Evolutionary conservation across 2,797 vertebrate genomes (phyloP).

Genomic region (Botia kubotai): DNA sequence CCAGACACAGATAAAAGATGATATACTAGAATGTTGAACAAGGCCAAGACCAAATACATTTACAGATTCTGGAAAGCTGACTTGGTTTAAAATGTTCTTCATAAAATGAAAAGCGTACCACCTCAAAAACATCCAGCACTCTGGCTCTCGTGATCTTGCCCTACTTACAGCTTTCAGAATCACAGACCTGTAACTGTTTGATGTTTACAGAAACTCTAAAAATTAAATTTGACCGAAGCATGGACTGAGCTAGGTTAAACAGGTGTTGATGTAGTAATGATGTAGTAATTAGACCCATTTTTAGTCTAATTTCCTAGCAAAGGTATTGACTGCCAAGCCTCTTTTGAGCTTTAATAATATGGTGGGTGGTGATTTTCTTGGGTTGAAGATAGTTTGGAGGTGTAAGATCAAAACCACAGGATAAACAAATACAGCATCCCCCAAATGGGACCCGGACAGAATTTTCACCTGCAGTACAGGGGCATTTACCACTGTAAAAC

Average conservation of each 20-base stretch:
- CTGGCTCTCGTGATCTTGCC: background rate
- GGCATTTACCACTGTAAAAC: conserved; percentile 11
- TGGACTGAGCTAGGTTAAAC: background rate
- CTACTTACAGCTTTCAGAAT: conserved; percentile 20
- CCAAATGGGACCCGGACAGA: background rate
- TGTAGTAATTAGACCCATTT: conserved; percentile 10
- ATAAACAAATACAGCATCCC: background rate
- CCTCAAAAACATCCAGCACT: background rate
- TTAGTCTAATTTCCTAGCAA: background rate
- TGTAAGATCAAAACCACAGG: conserved; percentile 3
- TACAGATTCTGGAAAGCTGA: background rate
- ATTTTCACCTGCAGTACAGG: conserved; percentile 1
- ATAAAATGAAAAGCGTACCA: background rate
- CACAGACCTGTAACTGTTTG: background rate
- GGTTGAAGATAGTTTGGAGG: background rate
- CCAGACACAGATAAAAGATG: background rate
- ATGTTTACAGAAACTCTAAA: conserved; percentile 20
- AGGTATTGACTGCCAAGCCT: conserved; percentile 15
- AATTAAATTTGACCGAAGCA: conserved; percentile 15
- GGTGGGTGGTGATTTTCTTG: background rate
- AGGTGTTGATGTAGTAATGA: conserved; percentile 16
- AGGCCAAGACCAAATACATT: conserved; percentile 10
- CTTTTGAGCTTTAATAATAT: conserved; percentile 19
- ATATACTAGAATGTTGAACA: background rate
- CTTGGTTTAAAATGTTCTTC: conserved; percentile 4